Evolutionary conservation across 2,113 vertebrate species (phyloP), one percentile per base, ranked within the genome.

Genomic region (Tringa solitaria): DNA sequence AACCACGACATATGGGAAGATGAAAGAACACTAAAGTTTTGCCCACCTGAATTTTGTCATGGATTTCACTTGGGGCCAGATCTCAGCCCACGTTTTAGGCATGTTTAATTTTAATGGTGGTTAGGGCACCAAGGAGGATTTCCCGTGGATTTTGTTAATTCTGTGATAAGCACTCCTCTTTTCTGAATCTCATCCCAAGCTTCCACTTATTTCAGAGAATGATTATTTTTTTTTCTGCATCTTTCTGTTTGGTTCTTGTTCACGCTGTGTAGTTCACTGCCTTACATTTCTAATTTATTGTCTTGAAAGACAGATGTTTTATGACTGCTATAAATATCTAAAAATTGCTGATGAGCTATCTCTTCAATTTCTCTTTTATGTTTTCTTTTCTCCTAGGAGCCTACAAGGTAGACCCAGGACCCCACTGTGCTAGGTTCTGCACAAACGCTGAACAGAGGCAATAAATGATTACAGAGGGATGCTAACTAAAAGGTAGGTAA

Each of bases 401-500:
- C 74, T 79, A 46, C n/a, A 9, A 57, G 23, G 15, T 57, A 93
- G 84, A 93, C 74, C 21, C 28, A 50, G 63, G 61, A 90, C 50
- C 54, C 20, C n/a, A 7, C 50, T 83, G 67, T 67, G 64, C 65
- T 65, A 35, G 41, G 7, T 45, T 89, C 32, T 87, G 63, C n/a
- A 68, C 24, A 61, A 61, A 41, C 1, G 0, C 78, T 88, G 41
- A 80, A 69, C 12, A 46, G 75, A 80, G 35, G 22, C 84, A 46
- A n/a, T 28, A 21, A 27, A 4, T 57, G 54, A 76, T 57, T 85
- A 28, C 48, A 93, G 81, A 96, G 94, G 84, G 84, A 96, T 96
- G 95, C 67, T 96, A 95, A 78, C 91, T 85, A 72, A 89, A 92
- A 93, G 94, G 95, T 96, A 61, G 33, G 94, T 89, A 60, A 82